Base-by-base conservation (phyloP, 2,113 vertebrate genomes). In the Motacilla alba region DNA sequence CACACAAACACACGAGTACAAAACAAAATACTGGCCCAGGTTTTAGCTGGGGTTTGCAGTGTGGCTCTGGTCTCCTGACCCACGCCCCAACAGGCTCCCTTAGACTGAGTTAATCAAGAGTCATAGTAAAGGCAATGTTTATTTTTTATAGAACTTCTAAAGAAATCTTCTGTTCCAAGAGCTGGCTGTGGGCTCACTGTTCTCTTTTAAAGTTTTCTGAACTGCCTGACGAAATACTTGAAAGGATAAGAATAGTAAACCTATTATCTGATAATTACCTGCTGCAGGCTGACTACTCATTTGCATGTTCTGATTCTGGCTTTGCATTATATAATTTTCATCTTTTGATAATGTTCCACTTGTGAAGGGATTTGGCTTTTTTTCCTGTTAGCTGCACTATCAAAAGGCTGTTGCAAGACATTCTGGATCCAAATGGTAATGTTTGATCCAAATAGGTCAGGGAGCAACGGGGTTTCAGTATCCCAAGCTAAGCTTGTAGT, bases 251-350 rank as follows among this genome's bases (percentile, higher is more conserved):
- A 96, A 95, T 94, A 96, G 93, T 83, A 80, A 93, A 86, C 16
- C 83, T 86, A 76, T 95, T 97, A 96, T 95, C 83, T 89, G 83
- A 94, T 97, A 96, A 95, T 96, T 95, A 94, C 80, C 91, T 87
- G 50, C 93, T 95, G 56, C 86, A 79, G 69, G 92, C 87, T 93
- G 76, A 83, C 80, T 96, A 4, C 37, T 92, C 86, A 96, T 96
- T 94, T 94, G 83, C 91, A 92, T 94, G 91, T 95, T 90, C 91
- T 89, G 80, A 83, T 90, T 86, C 83, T 87, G 60, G 69, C 46
- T 90, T 87, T 89, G 69, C 60, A 58, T 96, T 94, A 91, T 91
- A 70, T 92, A 94, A 97, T 87, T 44, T 60, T 35, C 47, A 37
- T 87, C 80, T 87, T 90, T 70, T 93, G 76, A 47, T 92, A 81